Percentiles rank a stretch among this genome's conserved stretches.
phyloP scores from a whole-genome alignment of 2,888 invertebrate species.

The Nowickia ferox region DNA sequence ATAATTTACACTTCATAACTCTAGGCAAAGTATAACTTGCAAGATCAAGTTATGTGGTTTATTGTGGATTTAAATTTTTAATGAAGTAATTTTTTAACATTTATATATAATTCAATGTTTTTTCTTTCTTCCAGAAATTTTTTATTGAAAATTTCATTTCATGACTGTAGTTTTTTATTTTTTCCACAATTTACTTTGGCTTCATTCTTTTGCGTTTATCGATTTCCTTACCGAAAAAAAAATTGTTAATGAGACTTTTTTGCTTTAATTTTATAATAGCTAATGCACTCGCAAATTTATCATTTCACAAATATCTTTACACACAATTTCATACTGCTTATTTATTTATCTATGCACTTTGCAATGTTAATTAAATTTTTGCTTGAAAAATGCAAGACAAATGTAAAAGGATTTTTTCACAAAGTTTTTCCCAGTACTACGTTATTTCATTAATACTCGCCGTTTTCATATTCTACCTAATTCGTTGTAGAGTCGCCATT shows the following conservation, averaged over 20 bases:
- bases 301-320: conserved; percentile 17
- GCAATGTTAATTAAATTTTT: conserved; percentile 56
- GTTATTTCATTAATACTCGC: conserved; percentile 57
- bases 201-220: conserved; percentile 69
- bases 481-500: conserved; percentile 47
- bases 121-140: conserved; percentile 5
- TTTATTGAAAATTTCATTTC: conserved; percentile 15
- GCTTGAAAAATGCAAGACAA: conserved; percentile 62
- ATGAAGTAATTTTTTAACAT: conserved; percentile 7
- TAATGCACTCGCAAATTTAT: conserved; percentile 22
- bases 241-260: conserved; percentile 43
- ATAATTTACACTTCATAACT: conserved; percentile 48
- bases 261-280: conserved; percentile 12
- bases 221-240: conserved; percentile 71
- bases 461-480: conserved; percentile 46
- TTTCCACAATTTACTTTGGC: conserved; percentile 62
- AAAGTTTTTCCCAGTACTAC: conserved; percentile 63
- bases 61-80: neutral
- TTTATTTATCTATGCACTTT: conserved; percentile 47
- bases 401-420: conserved; percentile 52
- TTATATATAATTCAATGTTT: neutral
- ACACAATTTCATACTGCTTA: neutral
- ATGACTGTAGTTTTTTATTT: conserved; percentile 40
- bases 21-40: neutral
- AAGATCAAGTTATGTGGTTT: too few species aligned